Evolutionary conservation across 2,797 vertebrate genomes (phyloP), one percentile per base, ranked within the genome.

Genomic region (Molothrus aeneus): DNA sequence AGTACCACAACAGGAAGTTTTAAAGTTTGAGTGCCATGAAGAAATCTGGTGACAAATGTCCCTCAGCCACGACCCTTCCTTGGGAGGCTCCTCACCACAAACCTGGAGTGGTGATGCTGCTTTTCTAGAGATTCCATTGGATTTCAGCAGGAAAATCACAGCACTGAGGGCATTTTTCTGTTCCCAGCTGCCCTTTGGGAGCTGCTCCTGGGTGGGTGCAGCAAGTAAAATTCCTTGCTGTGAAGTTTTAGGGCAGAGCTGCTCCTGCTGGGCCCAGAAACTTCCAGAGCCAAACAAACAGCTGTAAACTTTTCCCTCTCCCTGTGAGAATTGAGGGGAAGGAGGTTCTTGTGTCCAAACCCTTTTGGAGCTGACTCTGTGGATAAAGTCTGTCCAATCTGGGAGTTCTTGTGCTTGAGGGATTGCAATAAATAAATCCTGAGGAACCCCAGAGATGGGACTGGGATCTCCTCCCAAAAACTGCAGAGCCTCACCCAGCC

Each of bases 21-120:
- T 26, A 18, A 26, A 26, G 24, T 18, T 26, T 36, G 51, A 36
- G 36, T 66, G 83, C 11, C 1, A 1, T 2, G 34, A 13, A 21
- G 19, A 45, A 38, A 32, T 29, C 4, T 17, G 59, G 45, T 56
- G 75, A 11, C 10, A 6, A 21, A 15, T 2, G 5, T 50, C 43
- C 42, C 57, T 29, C 26, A 32, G 10, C 38, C 47, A 9, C 2
- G 2, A 0, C 10, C 0, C 11, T 47, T 59, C 0, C 1, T 5
- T 25, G 66, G 15, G 13, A 6, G 64, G 34, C 22, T 66, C 1
- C n/a, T 38, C 13, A 6, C 18, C 1, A 0, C 64, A 25, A 29
- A 31, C n/a, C 50, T 32, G 25, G 2, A 32, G 61, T 26, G 15
- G 12, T 9, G 36, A 36, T 36, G 18, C 4, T 1, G 59, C 43